Conservation (phyloP, 2,113 vertebrate species). For the Butastur rufipennis region DNA sequence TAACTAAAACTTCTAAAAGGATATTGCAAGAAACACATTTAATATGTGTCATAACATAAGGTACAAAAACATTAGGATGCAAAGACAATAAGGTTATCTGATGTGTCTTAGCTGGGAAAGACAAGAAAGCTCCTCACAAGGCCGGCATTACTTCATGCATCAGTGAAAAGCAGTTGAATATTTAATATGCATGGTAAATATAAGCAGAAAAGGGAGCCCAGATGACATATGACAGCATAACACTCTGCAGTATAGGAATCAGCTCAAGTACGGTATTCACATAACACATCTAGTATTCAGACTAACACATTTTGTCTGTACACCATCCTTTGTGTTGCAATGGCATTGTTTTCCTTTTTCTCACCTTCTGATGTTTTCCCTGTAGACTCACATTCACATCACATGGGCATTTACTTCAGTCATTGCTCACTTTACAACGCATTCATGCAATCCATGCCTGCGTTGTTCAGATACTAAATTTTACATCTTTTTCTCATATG, state of each 20-base stretch:
- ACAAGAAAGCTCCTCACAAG: not conserved
- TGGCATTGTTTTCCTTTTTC: slow-evolving; percentile 13
- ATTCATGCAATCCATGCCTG: not conserved
- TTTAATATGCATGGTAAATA: slow-evolving; percentile 42
- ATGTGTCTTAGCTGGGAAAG: not conserved
- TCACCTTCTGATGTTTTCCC: slow-evolving; percentile 39
- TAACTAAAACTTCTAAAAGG: slow-evolving; percentile 13
- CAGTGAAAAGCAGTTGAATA: slow-evolving; percentile 38
- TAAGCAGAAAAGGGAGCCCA: slow-evolving; percentile 20
- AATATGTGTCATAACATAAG: not conserved
- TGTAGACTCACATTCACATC: slow-evolving; percentile 1
- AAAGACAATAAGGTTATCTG: slow-evolving; percentile 25
- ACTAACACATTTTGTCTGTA: slow-evolving; percentile 8
- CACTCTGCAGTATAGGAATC: not conserved
- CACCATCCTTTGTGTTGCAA: not conserved
- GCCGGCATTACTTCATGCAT: slow-evolving; percentile 15
- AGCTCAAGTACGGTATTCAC: not conserved
- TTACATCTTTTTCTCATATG: not conserved
- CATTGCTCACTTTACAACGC: slow-evolving; percentile 20
- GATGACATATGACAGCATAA: slow-evolving; percentile 37
- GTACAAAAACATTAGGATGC: not conserved
- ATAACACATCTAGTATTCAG: not conserved
- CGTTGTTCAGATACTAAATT: not conserved
- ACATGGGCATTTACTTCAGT: slow-evolving; percentile 6
- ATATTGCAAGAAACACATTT: not conserved